Evolutionary conservation across 2,888 invertebrate genomes (phyloP).

Genomic region (Coronaproctus castanopsis): DNA sequence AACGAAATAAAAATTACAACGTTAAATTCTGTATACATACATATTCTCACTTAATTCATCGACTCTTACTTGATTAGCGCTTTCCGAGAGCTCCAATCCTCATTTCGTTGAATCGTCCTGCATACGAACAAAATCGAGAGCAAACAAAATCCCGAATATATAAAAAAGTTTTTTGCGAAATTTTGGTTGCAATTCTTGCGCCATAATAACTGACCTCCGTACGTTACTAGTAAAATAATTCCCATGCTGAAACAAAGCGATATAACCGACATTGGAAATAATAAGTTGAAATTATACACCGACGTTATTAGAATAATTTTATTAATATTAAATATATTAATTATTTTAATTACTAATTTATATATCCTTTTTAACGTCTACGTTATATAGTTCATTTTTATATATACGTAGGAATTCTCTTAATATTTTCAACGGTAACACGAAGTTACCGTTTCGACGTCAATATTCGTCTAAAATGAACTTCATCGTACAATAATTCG

Average conservation of each 20-base stretch:
- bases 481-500: too few species aligned
- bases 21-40: not conserved
- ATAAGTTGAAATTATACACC: too few species aligned
- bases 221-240: constrained; percentile 51
- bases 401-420: too few species aligned
- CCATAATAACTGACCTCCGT: constrained; percentile 50
- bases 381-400: too few species aligned
- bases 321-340: too few species aligned
- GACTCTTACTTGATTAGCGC: constrained; percentile 44
- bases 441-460: too few species aligned
- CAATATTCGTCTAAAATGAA: too few species aligned
- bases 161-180: constrained; percentile 24
- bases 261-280: too few species aligned
- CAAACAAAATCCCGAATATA: constrained; percentile 31
- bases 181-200: constrained; percentile 26
- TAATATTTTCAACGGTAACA: too few species aligned
- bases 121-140: constrained; percentile 41
- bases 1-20: not conserved
- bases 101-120: constrained; percentile 45
- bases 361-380: too few species aligned
- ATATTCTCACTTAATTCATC: not conserved
- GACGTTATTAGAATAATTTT: too few species aligned
- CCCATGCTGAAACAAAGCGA: constrained; percentile 51
- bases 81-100: constrained; percentile 59
- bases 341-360: too few species aligned